phyloP scores from a whole-genome alignment of 2,797 vertebrate species.

The Myotis vivesi region DNA sequence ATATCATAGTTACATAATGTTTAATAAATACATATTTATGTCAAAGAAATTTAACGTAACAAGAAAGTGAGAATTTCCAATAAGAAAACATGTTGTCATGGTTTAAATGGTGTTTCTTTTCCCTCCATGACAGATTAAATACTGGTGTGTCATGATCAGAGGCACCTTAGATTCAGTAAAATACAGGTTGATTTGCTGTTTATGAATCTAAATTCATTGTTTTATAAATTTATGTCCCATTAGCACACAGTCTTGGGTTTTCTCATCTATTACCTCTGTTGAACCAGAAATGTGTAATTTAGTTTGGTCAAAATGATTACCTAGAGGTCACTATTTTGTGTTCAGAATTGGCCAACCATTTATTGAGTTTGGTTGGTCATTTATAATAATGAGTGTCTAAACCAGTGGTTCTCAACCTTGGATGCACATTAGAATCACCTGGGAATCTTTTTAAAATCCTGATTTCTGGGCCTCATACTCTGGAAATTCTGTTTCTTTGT shows the following conservation, averaged over 20 bases:
- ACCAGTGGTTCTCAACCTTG: no score
- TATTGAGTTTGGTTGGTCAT: neutral
- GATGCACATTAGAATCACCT: no score
- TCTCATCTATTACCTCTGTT: neutral
- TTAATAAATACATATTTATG: neutral
- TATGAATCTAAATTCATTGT: neutral
- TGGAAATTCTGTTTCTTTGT: no score
- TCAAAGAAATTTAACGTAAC: neutral
- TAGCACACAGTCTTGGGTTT: neutral
- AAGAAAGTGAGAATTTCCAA: neutral
- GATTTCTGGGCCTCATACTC: no score
- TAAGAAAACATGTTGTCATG: neutral
- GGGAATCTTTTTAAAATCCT: no score
- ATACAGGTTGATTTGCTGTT: neutral
- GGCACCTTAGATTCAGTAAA: neutral
- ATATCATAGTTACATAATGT: neutral
- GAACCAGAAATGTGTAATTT: constrained; percentile 18
- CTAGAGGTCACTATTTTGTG: neutral
- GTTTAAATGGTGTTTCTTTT: neutral
- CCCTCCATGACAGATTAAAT: neutral
- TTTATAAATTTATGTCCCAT: neutral
- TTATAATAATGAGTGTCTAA: neutral
- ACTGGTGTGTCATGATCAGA: neutral
- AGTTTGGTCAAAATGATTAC: neutral
- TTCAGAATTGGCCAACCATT: neutral